Conservation (phyloP, 1,140 invertebrate genomes). For the Latrodectus geometricus region DNA sequence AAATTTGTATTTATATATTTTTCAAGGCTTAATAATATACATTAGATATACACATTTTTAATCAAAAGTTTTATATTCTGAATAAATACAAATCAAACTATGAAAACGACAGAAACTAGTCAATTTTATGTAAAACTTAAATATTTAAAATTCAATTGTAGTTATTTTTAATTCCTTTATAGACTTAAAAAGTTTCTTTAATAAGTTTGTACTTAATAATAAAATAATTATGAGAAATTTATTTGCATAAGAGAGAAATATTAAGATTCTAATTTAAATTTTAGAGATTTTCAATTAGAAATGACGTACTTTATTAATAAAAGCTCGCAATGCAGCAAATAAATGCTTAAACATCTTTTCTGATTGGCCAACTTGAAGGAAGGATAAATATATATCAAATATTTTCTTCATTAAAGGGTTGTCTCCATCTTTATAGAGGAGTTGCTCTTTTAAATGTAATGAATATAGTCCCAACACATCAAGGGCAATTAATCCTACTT, state of each 20-base stretch:
- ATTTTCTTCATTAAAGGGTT: constrained; percentile 83
- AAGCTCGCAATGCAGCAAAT: constrained; percentile 88
- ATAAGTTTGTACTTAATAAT: neutral
- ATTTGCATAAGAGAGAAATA: constrained; percentile 1
- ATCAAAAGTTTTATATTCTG: no score
- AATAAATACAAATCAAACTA: no score
- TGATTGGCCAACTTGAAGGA: constrained; percentile 89
- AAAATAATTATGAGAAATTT: neutral
- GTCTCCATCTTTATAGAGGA: constrained; percentile 78
- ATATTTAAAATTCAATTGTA: no score
- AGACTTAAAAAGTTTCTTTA: neutral
- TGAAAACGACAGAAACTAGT: no score
- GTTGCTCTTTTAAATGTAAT: constrained; percentile 79
- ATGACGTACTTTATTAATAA: constrained; percentile 80
- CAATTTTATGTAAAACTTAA: no score
- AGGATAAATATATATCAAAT: constrained; percentile 85
- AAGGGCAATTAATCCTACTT: constrained; percentile 87
- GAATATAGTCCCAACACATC: constrained; percentile 88
- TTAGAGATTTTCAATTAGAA: no score
- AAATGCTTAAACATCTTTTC: constrained; percentile 89
- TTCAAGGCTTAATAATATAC: no score
- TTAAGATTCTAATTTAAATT: no score
- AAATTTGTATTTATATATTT: no score
- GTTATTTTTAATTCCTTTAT: neutral
- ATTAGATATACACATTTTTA: no score